Base-by-base conservation (phyloP, 1,140 invertebrate species). In the Drosophila persimilis region DNA sequence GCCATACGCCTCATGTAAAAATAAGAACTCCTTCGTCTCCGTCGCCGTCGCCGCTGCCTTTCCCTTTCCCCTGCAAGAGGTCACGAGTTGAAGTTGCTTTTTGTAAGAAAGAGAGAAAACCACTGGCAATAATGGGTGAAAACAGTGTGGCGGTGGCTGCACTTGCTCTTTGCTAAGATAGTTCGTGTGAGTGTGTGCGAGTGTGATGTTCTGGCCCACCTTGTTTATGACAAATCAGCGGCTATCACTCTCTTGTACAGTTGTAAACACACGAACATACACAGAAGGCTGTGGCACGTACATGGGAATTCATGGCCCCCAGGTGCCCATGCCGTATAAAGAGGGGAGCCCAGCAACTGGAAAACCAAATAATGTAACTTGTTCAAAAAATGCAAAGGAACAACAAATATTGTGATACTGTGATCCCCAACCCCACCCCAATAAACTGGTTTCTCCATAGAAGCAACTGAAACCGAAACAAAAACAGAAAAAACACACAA, bases 81-180 rank as follows among this genome's bases (percentile, higher is more conserved):
- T 86, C 83, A 86, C 83, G 83, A 88, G 83, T 83, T 88, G 84
- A 86, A 86, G 76, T 88, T 77, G 66, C 65, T 67, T 76, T 72
- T 45, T 45, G 62, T 62, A 51, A 57, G 51, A 47, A 24, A 43
- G 3, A 26, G 29, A 29, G 31, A 35, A 56, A 35, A n/a, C 15
- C 20, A 29, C 31, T 20, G 20, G 11, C 31, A 24, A 29, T 45
- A 62, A 66, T 70, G 53, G 50, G 66, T 64, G 47, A 58, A 29
- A 59, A 66, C 44, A 53, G 22, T 60, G 53, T 51, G 20, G 35
- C 31, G 31, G 15, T 26, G 31, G 52, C 47, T 80, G 80, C 77
- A 80, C 62, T 77, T 84, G 80, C 53, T 47, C 58, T 26, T 44
- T 7, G 17, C 43, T 41, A 41, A 26, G 17, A 31, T 63, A 17